Conservation (phyloP, 1,140 invertebrate genomes). For the Brachionus rotundiformis region DNA sequence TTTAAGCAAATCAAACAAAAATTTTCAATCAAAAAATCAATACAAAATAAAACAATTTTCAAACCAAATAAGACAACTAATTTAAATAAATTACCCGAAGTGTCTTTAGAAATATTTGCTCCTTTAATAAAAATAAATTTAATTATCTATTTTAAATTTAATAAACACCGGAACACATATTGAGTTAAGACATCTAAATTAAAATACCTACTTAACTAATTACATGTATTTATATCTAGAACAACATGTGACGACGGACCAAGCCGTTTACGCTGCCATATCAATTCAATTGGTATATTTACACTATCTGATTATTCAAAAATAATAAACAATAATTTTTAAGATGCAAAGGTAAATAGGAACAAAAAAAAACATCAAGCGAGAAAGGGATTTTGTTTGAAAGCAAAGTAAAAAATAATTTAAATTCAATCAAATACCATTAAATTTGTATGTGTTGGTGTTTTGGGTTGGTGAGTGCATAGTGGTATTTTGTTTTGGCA, state of each 20-base stretch:
- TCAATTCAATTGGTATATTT: constrained; percentile 33
- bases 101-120: not conserved
- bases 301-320: constrained; percentile 28
- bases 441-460: constrained; percentile 5
- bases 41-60: not conserved
- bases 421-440: not conserved
- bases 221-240: constrained; percentile 23
- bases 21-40: not conserved
- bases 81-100: not conserved
- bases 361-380: constrained; percentile 16
- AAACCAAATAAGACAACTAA: not conserved
- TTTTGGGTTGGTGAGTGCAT: not conserved
- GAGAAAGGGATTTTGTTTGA: constrained; percentile 36
- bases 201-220: constrained; percentile 36
- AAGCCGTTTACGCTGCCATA: not conserved
- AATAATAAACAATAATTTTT: not conserved
- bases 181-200: not conserved
- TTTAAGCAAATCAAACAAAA: not conserved
- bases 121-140: not conserved
- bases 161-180: no score
- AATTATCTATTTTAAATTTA: no score
- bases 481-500: not conserved
- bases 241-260: not conserved
- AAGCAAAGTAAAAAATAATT: not conserved
- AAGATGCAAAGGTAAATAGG: not conserved